phyloP scores from a whole-genome alignment of 2,888 invertebrate species.

The Zootermopsis nevadensis region DNA sequence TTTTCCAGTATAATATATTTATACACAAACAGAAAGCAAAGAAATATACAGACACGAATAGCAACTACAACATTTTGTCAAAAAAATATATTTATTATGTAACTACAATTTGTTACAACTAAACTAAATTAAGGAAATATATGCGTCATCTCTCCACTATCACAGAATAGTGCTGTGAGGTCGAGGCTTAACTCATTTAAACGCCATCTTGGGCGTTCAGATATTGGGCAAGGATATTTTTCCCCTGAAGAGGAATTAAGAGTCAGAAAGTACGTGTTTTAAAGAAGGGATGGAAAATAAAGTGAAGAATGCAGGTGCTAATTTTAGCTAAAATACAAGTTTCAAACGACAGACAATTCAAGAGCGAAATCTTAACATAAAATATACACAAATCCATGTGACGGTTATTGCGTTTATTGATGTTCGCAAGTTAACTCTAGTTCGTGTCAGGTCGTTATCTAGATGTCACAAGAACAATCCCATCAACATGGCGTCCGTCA shows the following conservation, averaged over 20 bases:
- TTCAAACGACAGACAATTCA: not conserved
- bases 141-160: not conserved
- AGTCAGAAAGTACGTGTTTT: not conserved
- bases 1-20: slow-evolving; percentile 23
- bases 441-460: slow-evolving; percentile 53
- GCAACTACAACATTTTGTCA: slow-evolving; percentile 7
- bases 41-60: not conserved
- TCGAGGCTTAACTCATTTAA: no score
- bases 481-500: slow-evolving; percentile 4
- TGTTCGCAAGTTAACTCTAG: not conserved
- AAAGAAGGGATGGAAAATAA: not conserved
- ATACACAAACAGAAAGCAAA: slow-evolving; percentile 26
- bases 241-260: no score
- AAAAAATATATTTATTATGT: slow-evolving; percentile 28
- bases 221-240: no score
- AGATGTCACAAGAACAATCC: slow-evolving; percentile 40
- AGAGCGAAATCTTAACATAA: slow-evolving; percentile 3
- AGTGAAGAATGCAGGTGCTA: not conserved
- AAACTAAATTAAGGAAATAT: slow-evolving; percentile 29
- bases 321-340: not conserved
- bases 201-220: no score
- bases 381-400: slow-evolving; percentile 19
- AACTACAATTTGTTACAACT: slow-evolving; percentile 8
- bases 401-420: slow-evolving; percentile 13
- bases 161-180: no score